Percentiles rank a stretch among this genome's conserved stretches.
Conservation (phyloP, 1,140 invertebrate species). For the Neocloeon triangulifer region DNA sequence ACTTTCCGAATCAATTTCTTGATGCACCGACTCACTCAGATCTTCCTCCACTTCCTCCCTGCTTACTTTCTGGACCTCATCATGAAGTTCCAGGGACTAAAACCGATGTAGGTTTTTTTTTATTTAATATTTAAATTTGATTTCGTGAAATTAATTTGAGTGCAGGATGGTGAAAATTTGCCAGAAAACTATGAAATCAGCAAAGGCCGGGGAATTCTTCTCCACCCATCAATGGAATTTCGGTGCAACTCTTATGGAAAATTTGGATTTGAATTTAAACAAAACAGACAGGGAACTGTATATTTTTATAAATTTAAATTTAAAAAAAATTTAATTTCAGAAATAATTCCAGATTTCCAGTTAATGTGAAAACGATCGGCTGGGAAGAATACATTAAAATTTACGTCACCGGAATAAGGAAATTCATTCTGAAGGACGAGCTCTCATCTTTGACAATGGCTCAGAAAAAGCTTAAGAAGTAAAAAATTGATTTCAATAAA, state of each 20-base stretch:
- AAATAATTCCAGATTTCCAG: too few relatives aligned
- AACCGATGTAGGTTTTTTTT: constrained; percentile 63
- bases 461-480: constrained; percentile 40
- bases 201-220: constrained; percentile 63
- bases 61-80: constrained; percentile 54
- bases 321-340: too few relatives aligned
- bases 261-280: constrained; percentile 34
- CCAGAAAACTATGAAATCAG: constrained; percentile 51
- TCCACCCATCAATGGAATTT: constrained; percentile 75
- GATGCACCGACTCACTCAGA: constrained; percentile 43
- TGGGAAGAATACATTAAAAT: constrained; percentile 44
- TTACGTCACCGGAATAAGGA: constrained; percentile 56
- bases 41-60: constrained; percentile 51
- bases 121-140: constrained; percentile 5
- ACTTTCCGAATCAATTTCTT: constrained; percentile 47
- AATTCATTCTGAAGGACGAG: constrained; percentile 55
- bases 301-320: too few relatives aligned
- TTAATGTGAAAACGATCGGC: constrained; percentile 30
- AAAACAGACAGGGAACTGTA: constrained; percentile 25
- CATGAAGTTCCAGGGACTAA: constrained; percentile 40
- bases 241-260: constrained; percentile 41
- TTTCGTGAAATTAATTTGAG: constrained; percentile 11
- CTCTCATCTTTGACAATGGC: constrained; percentile 34
- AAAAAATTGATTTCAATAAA: constrained; percentile 11
- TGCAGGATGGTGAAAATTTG: constrained; percentile 64